Percentiles rank a stretch among this genome's conserved stretches.
phyloP scores from a whole-genome alignment of 1,140 invertebrate species.

The Cecropterus lyciades region DNA sequence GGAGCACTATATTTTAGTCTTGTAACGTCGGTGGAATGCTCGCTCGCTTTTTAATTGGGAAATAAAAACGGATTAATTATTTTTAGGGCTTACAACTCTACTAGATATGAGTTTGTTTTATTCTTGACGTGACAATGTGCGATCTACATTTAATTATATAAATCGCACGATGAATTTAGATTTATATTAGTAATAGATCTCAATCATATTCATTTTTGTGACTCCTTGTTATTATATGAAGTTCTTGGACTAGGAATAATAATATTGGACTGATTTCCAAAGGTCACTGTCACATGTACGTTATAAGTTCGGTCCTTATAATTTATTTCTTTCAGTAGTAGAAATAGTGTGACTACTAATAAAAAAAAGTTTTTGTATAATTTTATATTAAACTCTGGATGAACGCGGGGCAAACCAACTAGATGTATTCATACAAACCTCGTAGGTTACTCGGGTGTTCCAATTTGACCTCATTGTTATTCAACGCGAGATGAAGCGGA shows the following conservation, averaged over 20 bases:
- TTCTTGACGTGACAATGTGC: neutral
- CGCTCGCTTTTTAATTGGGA: conserved; percentile 38
- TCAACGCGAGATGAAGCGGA: conserved; percentile 12
- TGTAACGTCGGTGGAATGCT: conserved; percentile 52
- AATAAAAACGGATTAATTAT: conserved; percentile 6
- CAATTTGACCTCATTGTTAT: conserved; percentile 34
- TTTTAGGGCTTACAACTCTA: conserved; percentile 3
- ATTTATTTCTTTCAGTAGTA: no score
- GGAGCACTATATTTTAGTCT: conserved; percentile 58
- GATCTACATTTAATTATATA: no score
- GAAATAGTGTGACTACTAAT: no score
- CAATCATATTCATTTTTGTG: no score
- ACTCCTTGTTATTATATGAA: no score
- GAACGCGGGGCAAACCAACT: neutral
- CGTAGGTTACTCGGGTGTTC: conserved; percentile 4
- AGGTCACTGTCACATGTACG: no score
- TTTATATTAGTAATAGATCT: no score
- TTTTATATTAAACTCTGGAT: neutral
- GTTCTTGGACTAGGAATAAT: no score
- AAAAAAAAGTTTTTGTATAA: no score
- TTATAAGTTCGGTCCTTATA: no score
- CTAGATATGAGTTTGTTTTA: neutral
- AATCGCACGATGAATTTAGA: no score
- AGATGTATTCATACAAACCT: conserved; percentile 1
- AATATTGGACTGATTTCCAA: no score